Base-by-base conservation (phyloP, 2,113 vertebrate species). In the Cyphomyrus plagiostoma region DNA sequence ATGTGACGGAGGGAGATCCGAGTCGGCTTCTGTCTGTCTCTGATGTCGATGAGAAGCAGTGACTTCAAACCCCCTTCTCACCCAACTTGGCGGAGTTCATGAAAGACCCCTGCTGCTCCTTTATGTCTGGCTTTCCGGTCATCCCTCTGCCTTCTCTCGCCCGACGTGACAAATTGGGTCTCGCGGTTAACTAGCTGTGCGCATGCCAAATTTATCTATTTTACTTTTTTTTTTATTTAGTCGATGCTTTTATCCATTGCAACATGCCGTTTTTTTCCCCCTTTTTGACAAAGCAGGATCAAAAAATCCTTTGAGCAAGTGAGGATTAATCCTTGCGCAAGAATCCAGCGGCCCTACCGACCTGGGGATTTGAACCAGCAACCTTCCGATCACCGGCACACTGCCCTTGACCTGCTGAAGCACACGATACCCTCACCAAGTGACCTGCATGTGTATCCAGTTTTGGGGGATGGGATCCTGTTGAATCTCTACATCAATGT, bases 11-110 rank as follows among this genome's bases (percentile, higher is more conserved):
- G 15, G 50, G 85, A 56, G 50, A 53, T 53, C 48, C 13, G 83
- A 49, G 83, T 50, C 11, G 23, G 11, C 42, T 1, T 48, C 23
- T 17, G 45, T 86, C 46, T 86, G n/a, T 48, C 45, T 86, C 83
- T 86, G 83, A 86, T 49, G 83, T 50, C 45, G 83, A 86, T 86
- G 83, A 86, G 50, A 86, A 86, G 83, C 46, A n/a, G 9, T 3
- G 46, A 26, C 45, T 26, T 86, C 83, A 50, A 86, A 50, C 85
- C 50, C 50, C 49, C 8, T 50, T 53, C 85, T 35, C 85, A 53
- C 49, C 3, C 48, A 56, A 35, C 46, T n/a, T 50, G 45, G 21
- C 11, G 45, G 10, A 48, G 83, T 86, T 86, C 48, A 50, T 86
- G 45, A 52, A 53, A 53, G 48, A 87, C 15, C 26, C 13, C 17